Evolutionary conservation across 2,797 vertebrate species (phyloP), one percentile per base, ranked within the genome.

Genomic region (Halcyon badia): DNA sequence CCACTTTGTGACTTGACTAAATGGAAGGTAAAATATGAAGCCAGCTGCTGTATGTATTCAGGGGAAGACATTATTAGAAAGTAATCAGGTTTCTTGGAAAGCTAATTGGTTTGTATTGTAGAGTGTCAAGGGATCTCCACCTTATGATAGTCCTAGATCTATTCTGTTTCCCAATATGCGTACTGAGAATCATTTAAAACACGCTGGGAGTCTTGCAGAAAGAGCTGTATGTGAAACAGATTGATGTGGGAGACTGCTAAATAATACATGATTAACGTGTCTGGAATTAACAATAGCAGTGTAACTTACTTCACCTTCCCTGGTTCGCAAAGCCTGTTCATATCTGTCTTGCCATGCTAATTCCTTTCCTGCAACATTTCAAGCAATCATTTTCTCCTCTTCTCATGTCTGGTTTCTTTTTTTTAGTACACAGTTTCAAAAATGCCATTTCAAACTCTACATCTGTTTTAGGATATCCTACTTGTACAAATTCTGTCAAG

Each of bases 281-380:
- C 71, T 92, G 95, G 81, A 94, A 26, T 80, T 89, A 96, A 89
- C 91, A 89, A 21, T 95, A 69, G 7, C 41, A 88, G 10, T 92
- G 97, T 96, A 97, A 91, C 31, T 54, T 95, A 44, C 69, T 86
- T 87, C 58, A 71, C 66, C 60, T 94, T 95, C 28, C 39, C 86
- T 20, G 91, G 51, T 89, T 87, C 91, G 33, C 42, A 78, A 56
- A 96, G 42, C 41, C 51, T 52, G 26, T 28, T 52, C 51, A 13
- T 48, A 48, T 48, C 49, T 52, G 51, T 52, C 51, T 28, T 83
- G 28, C 11, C 5, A 11, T 48, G 28, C 6, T 56, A 11, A 28
- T 60, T 78, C 14, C 24, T 78, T 78, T 79, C 13, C 18, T 49
- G 6, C 18, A 41, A 17, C 17, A 39, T 39, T 78, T 71, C 8